A percentile compares a stretch with the other conserved stretches of the same genome.
phyloP scores from a whole-genome alignment of 2,797 vertebrate species.

The Acanthis flammea region DNA sequence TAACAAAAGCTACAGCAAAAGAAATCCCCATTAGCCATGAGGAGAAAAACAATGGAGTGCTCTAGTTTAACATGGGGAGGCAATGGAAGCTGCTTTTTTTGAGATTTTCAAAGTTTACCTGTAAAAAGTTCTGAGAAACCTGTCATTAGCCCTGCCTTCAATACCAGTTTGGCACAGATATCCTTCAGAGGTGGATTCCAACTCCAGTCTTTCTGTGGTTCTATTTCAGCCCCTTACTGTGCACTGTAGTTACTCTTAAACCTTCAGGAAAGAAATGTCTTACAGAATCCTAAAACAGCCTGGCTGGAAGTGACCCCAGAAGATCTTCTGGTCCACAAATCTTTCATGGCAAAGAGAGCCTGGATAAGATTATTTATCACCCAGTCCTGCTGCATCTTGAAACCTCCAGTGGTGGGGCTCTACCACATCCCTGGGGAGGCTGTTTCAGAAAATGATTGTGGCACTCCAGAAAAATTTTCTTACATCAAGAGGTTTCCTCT shows the following conservation, averaged over 20 bases:
- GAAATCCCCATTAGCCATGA: not conserved
- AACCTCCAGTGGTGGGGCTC: not conserved
- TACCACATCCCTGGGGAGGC: fast-evolving
- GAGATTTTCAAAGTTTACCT: not conserved
- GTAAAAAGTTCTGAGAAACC: not conserved
- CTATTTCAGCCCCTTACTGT: fast-evolving
- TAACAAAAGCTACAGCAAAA: not conserved
- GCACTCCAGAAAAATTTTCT: not conserved
- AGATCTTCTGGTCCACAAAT: not conserved
- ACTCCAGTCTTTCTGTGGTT: not conserved
- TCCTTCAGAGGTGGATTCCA: not conserved
- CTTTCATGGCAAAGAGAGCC: not conserved
- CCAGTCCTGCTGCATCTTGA: not conserved
- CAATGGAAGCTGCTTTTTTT: not conserved
- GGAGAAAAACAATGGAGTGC: not conserved
- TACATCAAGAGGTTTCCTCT: not conserved
- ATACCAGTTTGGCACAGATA: not conserved
- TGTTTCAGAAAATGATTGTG: not conserved
- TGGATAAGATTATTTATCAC: not conserved
- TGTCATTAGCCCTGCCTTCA: not conserved
- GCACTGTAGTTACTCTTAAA: not conserved
- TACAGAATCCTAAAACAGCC: not conserved
- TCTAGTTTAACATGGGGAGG: not conserved
- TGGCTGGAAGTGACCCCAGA: not conserved
- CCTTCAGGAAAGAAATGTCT: not conserved